These are phyloP conservation scores for Halcyon malimbica DNA, from an alignment of 2,113 vertebrate species.

Conservation along the genomic window DNA sequence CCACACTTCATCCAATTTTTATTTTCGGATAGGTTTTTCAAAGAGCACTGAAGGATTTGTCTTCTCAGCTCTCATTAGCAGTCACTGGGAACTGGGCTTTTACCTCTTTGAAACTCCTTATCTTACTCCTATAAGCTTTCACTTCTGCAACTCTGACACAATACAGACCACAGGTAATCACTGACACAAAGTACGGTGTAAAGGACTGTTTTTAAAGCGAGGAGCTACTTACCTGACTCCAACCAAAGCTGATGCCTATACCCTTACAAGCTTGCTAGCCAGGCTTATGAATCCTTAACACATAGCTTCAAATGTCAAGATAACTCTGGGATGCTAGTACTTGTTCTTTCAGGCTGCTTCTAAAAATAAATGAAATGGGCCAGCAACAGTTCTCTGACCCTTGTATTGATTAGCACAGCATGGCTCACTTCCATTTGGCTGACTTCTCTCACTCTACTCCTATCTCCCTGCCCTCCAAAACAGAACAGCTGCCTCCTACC, in stretches of 20 bases:
- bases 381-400: constrained; percentile 1
- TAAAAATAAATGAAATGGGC: neutral
- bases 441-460: neutral
- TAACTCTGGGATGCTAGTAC: neutral
- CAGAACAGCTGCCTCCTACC: neutral
- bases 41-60: constrained; percentile 26
- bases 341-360: neutral
- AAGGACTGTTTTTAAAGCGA: neutral
- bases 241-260: neutral
- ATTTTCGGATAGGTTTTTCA: constrained; percentile 38
- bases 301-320: neutral
- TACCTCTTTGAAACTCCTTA: constrained; percentile 27
- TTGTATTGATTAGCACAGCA: neutral
- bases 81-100: neutral
- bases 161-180: neutral
- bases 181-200: neutral
- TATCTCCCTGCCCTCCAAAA: neutral
- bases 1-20: constrained; percentile 35
- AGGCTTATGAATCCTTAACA: neutral
- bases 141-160: neutral
- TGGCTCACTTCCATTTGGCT: neutral
- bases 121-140: neutral
- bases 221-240: neutral
- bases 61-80: constrained; percentile 11
- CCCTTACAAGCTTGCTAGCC: neutral